These are phyloP conservation scores for Oikopleura dioica DNA, from an alignment of 23 tunicate genomes.

Conservation along the genomic window DNA sequence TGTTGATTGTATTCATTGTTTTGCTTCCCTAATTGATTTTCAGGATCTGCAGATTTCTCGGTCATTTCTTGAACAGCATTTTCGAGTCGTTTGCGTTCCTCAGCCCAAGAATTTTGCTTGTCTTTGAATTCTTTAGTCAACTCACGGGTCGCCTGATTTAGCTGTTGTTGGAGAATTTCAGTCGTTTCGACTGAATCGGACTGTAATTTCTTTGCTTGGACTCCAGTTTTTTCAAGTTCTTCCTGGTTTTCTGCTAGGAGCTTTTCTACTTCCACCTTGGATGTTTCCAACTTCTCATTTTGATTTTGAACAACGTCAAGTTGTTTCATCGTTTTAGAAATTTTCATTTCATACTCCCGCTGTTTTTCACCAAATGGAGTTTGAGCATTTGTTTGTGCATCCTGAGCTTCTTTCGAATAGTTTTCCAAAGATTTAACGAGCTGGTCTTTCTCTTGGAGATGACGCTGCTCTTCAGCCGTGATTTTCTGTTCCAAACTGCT, in stretches of 20 bases:
- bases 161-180: conserved; percentile 7
- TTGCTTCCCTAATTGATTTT: not conserved
- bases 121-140: not conserved
- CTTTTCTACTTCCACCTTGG: not conserved
- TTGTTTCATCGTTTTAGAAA: not conserved
- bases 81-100: not conserved
- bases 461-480: not conserved
- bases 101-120: not conserved
- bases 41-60: not conserved
- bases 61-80: conserved; percentile 10
- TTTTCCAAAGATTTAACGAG: not conserved
- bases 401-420: not conserved
- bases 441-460: not conserved
- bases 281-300: not conserved
- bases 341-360: not conserved
- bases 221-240: not conserved
- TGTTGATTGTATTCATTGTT: not conserved
- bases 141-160: not conserved
- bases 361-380: not conserved
- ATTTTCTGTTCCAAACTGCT: not conserved
- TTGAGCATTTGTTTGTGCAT: not conserved
- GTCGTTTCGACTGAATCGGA: not conserved
- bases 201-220: not conserved
- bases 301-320: conserved; percentile 9
- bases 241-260: not conserved